phyloP scores from a whole-genome alignment of 2,888 invertebrate species.

The Pogonocherus hispidulus region DNA sequence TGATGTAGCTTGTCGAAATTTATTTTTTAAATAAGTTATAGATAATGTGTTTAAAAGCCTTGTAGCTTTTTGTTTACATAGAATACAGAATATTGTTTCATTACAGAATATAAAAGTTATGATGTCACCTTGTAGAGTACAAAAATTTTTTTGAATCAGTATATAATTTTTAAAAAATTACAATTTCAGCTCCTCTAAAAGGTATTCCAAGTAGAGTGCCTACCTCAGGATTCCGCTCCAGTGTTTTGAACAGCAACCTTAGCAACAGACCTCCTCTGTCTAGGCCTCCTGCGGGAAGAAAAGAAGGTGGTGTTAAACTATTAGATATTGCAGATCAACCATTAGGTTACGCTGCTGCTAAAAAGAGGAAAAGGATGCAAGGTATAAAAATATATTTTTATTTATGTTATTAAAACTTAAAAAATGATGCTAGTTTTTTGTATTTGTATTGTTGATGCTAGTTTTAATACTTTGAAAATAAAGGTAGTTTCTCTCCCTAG shows the following conservation, averaged over 20 bases:
- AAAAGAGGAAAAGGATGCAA: conserved; percentile 88
- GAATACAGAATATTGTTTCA: too few species aligned
- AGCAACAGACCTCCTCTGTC: conserved; percentile 72
- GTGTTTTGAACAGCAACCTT: conserved; percentile 69
- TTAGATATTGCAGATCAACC: conserved; percentile 96
- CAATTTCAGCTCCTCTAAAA: conserved; percentile 84
- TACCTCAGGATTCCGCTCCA: conserved; percentile 75
- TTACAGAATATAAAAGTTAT: neutral
- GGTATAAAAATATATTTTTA: conserved; percentile 68
- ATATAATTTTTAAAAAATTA: neutral
- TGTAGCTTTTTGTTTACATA: too few species aligned
- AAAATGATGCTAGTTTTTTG: conserved; percentile 28
- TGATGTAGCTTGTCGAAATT: too few species aligned
- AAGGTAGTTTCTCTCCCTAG: too few species aligned
- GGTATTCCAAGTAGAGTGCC: conserved; percentile 90
- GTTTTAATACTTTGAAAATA: too few species aligned
- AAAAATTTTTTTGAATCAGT: neutral
- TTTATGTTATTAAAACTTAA: too few species aligned
- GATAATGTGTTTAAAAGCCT: too few species aligned
- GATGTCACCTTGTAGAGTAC: neutral
- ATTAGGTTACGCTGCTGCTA: conserved; percentile 85
- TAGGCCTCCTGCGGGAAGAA: conserved; percentile 78
- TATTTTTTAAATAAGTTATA: too few species aligned
- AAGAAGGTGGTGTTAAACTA: conserved; percentile 94
- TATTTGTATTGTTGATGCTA: too few species aligned